phyloP scores from a whole-genome alignment of 1,140 invertebrate species.

The Coelopa frigida region DNA sequence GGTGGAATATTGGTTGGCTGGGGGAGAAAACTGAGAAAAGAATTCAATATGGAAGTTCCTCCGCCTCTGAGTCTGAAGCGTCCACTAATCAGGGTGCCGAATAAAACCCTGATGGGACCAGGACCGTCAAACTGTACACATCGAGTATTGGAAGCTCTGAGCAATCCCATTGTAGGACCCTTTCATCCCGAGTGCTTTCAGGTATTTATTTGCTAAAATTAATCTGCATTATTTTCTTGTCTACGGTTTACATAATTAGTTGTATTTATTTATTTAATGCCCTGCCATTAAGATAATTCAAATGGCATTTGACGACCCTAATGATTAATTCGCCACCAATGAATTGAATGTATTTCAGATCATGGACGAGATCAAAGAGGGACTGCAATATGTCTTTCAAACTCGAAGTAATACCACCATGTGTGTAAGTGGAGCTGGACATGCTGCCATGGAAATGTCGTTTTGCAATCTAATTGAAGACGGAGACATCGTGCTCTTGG shows the following conservation, averaged over 20 bases:
- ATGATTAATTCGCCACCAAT: slow-evolving; percentile 2
- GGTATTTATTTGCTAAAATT: slow-evolving; percentile 43
- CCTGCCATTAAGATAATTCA: no score
- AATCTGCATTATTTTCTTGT: no score
- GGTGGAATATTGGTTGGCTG: no score
- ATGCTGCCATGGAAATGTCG: slow-evolving; percentile 76
- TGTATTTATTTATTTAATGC: no score
- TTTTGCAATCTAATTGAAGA: slow-evolving; percentile 71
- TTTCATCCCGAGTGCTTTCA: slow-evolving; percentile 64
- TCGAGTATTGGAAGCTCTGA: slow-evolving; percentile 55
- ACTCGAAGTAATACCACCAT: slow-evolving; percentile 72
- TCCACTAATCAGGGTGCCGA: slow-evolving; percentile 55
- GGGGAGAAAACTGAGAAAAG: no score
- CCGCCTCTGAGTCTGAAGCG: slow-evolving; percentile 49
- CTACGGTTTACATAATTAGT: no score
- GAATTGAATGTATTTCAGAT: slow-evolving; percentile 50
- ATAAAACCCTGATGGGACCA: slow-evolving; percentile 64
- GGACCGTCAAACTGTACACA: slow-evolving; percentile 69
- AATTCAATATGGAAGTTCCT: slow-evolving; percentile 39
- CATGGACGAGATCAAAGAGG: slow-evolving; percentile 77
- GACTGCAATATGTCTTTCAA: slow-evolving; percentile 78
- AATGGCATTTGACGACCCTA: no score
- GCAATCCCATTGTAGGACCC: slow-evolving; percentile 61
- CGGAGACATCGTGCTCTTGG: slow-evolving; percentile 65
- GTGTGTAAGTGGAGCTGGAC: slow-evolving; percentile 64